Conservation (phyloP, 2,113 vertebrate genomes). For the Hystrix brachyura region DNA sequence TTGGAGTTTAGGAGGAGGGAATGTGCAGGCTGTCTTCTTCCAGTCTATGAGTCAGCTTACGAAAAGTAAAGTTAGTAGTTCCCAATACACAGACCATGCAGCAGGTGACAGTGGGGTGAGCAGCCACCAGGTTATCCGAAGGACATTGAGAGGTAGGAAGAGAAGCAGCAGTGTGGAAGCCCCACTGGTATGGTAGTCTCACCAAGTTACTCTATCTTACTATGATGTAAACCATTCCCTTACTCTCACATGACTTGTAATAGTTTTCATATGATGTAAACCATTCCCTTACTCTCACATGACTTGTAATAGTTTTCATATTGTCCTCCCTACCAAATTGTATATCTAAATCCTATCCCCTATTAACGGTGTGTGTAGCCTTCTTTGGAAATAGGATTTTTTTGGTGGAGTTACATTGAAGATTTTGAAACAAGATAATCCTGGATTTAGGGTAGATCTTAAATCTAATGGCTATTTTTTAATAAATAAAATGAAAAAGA, state of each 20-base stretch:
- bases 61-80: not conserved
- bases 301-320: not conserved
- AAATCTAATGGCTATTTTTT: not conserved
- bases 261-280: no score
- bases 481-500: not conserved
- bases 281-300: not conserved
- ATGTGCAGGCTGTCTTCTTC: not conserved
- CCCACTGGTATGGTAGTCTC: accelerated
- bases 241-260: not conserved
- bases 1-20: not conserved
- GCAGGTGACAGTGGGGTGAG: not conserved
- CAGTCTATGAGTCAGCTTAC: not conserved
- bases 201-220: not conserved
- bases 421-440: not conserved
- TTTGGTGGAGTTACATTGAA: not conserved
- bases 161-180: not conserved
- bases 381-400: constrained; percentile 2
- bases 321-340: not conserved
- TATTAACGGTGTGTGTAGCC: not conserved
- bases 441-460: not conserved
- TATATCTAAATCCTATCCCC: not conserved
- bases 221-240: not conserved
- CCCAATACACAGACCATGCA: not conserved
- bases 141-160: not conserved
- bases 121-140: not conserved